Evolutionary conservation across 64 coral and sea anemone species (phyloP), one percentile per base, ranked within the genome.

Genomic region (Orbicella faveolata): DNA sequence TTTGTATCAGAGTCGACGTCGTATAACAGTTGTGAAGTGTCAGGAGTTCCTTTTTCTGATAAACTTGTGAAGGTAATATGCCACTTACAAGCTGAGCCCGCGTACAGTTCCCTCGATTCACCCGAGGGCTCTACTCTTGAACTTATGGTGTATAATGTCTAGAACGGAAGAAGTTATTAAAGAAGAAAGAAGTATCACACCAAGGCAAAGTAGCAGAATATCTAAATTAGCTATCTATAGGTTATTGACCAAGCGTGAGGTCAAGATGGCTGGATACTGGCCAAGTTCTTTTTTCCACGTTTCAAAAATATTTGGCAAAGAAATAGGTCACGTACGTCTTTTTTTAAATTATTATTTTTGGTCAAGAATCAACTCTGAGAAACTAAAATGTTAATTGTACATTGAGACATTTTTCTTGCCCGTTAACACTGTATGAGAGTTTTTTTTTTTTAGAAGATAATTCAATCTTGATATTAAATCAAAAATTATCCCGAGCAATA

Each of bases 121-220:
- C 52, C 91, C 52, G 78, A 4, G 44, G 95, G 75, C 52, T 96
- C 92, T 68, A 96, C 88, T 67, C 75, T 83, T 2, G 95, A 96
- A 35, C 87, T 89, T 63, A 96, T 90, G 36, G 95, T 96, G 80
- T 90, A 96, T 8, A 96, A 87, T 20, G 95, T 96, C 95, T 96
- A 78, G 84, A 94, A 90, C 4, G 51, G 83, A 25, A 72, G 25
- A 53, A 9, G 7, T 48, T 48, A 48, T 48, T 48, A 48, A 48
- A 48, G 39, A 41, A 18, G 77, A 51, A 23, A 13, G 9, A 19
- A n/a, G 7, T 1, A 26, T 23, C 21, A 2, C 1, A 12, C 7
- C 7, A 70, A 11, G 25, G 5, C 67, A 70, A 26, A 70, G n/a
- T 25, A 25, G 9, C n/a, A 25, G 21, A 12, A 26, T 70, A 26